Evolutionary conservation across 1,140 invertebrate species (phyloP).

Genomic region (Formica exsecta): DNA sequence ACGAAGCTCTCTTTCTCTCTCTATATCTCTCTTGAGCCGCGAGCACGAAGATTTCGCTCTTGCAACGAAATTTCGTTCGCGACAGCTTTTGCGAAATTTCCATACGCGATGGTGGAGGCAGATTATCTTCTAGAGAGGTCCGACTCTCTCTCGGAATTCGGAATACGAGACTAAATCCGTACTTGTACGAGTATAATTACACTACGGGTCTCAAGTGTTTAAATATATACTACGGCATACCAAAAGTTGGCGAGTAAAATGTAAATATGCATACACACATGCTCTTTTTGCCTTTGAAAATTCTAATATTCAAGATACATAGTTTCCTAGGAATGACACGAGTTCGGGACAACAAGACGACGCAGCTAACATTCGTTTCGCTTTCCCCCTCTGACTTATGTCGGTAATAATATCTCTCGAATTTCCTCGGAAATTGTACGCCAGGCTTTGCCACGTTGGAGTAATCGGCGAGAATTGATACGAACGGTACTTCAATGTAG

Average conservation of each 20-base stretch:
- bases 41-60: constrained; percentile 22
- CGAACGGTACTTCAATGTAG: constrained; percentile 32
- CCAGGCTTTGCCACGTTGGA: constrained; percentile 12
- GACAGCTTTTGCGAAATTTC: constrained; percentile 42
- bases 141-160: too few species aligned
- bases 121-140: neutral
- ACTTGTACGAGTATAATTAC: constrained; percentile 32
- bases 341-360: neutral
- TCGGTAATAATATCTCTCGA: constrained; percentile 12
- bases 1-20: neutral
- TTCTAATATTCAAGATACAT: neutral
- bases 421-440: constrained; percentile 25
- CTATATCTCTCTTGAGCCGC: neutral
- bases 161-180: constrained; percentile 34
- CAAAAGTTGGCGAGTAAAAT: neutral
- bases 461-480: constrained; percentile 57
- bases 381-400: neutral
- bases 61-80: constrained; percentile 44
- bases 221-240: neutral
- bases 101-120: constrained; percentile 15
- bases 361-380: neutral
- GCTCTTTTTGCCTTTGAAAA: neutral
- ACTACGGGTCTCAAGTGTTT: neutral
- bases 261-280: neutral
- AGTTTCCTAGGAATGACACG: neutral